Conservation (phyloP, 2,113 vertebrate species). For the Lepus europaeus region DNA sequence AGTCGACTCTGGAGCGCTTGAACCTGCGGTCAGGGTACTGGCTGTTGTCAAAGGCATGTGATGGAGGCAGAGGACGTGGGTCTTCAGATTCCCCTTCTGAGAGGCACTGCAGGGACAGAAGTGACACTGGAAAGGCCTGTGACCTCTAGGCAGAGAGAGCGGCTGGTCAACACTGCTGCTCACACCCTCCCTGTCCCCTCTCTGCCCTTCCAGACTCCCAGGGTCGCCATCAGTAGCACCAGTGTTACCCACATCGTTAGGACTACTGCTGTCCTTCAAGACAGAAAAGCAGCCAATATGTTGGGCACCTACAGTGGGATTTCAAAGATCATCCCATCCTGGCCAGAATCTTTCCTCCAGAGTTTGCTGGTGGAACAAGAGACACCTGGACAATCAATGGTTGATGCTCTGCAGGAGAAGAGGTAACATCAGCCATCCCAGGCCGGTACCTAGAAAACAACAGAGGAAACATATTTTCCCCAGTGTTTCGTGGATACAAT, state of each 20-base stretch:
- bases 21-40: slow-evolving; percentile 96
- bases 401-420: neutral
- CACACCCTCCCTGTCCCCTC: fast-evolving
- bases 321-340: too few relatives aligned
- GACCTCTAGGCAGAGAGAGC: slow-evolving; percentile 88
- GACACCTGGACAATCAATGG: too few relatives aligned
- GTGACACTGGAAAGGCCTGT: slow-evolving; percentile 94
- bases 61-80: slow-evolving; percentile 96
- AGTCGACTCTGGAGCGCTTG: slow-evolving; percentile 93
- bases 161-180: slow-evolving; percentile 63
- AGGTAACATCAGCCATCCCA: neutral
- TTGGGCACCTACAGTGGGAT: neutral
- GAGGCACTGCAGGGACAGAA: slow-evolving; percentile 97
- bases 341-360: neutral
- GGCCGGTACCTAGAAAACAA: neutral
- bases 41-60: slow-evolving; percentile 98
- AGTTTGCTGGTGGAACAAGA: neutral
- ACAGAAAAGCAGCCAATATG: too few relatives aligned
- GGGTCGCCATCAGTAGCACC: fast-evolving
- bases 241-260: too few relatives aligned
- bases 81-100: slow-evolving; percentile 99
- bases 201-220: too few relatives aligned
- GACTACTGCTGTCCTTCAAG: too few relatives aligned
- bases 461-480: neutral
- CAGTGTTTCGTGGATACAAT: neutral